Percentiles rank a stretch among this genome's conserved stretches.
phyloP scores from a whole-genome alignment of 2,113 vertebrate species.

The Larimichthys crocea region DNA sequence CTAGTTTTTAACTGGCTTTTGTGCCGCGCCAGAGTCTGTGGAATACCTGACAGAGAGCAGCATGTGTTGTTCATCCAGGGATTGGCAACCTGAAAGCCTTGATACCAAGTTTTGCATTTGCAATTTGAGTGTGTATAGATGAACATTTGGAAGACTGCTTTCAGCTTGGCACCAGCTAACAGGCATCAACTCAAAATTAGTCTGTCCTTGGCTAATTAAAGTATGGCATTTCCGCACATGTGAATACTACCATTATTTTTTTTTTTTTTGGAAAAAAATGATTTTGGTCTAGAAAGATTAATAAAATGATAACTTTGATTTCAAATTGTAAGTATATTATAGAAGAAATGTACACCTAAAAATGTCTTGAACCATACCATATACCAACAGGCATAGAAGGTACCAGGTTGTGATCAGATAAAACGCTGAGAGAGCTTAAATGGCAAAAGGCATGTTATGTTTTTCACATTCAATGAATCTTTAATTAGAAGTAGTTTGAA shows the following conservation, averaged over 20 bases:
- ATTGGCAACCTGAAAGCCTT: slow-evolving; percentile 11
- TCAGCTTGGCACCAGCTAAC: slow-evolving; percentile 12
- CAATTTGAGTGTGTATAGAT: neutral
- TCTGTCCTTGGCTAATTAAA: slow-evolving; percentile 11
- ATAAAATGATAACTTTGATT: neutral
- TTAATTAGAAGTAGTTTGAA: slow-evolving; percentile 24
- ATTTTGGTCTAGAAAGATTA: neutral
- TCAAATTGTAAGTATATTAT: neutral
- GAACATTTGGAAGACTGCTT: slow-evolving; percentile 3
- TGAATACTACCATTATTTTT: neutral
- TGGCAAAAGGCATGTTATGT: neutral
- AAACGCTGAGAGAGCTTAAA: neutral
- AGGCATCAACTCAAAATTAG: neutral
- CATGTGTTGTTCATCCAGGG: slow-evolving; percentile 27
- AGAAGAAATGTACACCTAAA: neutral
- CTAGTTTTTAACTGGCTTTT: slow-evolving; percentile 36
- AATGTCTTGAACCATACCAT: neutral
- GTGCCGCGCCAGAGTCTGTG: slow-evolving; percentile 38
- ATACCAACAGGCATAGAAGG: neutral
- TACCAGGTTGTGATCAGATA: neutral
- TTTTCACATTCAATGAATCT: slow-evolving; percentile 17
- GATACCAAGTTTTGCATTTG: slow-evolving; percentile 2
- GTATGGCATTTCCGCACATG: neutral
- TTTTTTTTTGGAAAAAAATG: neutral
- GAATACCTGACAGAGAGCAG: slow-evolving; percentile 34